Evolutionary conservation across 1,140 invertebrate genomes (phyloP), one percentile per base, ranked within the genome.

Genomic region (Acromyrmex echinatior): DNA sequence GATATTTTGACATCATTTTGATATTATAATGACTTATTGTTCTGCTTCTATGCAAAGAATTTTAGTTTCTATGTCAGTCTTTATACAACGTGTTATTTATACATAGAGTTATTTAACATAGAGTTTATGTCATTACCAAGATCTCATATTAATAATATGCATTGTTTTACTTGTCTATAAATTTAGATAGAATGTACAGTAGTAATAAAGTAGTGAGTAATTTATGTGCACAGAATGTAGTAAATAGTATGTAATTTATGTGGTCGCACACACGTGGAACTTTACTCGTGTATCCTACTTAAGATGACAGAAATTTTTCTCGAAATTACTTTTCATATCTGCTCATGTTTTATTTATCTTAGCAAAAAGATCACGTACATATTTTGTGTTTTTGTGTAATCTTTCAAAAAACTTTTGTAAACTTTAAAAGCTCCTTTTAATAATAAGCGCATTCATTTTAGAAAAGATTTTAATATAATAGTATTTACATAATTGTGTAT

Each of bases 171-270:
- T 74, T 16, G 10, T 45, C 25, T 49, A 78, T 45, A 78, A 78
- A 63, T 62, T 78, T 12, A 16, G 10, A 3, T 65, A 2, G 3
- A 45, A 78, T 77, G 9, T 60, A 2, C 16, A 39, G 35, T 18
- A 76, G 12, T 62, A 66, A 35, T n/a, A 66, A 66, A 25, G 0
- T 60, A 45, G 35, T 18, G 10, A 5, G 7, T 5, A 45, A 62
- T 77, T 45, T 77, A 77, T 62, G 31, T 60, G n/a, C 10, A 18
- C 31, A 28, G 5, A 53, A 74, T 76, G 5, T 45, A 62, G 35
- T 62, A 77, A 60, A 45, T 77, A 25, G 21, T 62, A 63, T 14
- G 35, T 4, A 63, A 63, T 78, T 63, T 78, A 63, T 45, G 53
- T 10, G 18, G 63, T 58, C 2, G 31, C 16, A 31, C 28, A 14